Evolutionary conservation across 2,797 vertebrate genomes (phyloP).

Genomic region (Xerus rutilus): DNA sequence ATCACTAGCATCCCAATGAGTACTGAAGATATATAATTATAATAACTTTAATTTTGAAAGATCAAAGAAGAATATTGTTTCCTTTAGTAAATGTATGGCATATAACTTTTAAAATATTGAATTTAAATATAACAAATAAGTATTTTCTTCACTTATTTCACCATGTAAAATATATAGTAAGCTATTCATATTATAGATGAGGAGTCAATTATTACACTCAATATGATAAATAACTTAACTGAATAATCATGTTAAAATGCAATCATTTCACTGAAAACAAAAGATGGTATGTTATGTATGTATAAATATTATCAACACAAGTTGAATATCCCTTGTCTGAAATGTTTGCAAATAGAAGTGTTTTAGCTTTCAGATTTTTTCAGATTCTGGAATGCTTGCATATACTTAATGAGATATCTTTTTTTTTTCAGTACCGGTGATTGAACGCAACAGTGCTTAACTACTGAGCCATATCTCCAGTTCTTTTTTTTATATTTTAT

Average conservation of each 20-base stretch:
- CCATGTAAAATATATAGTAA: not conserved
- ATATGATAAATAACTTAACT: not conserved
- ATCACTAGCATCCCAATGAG: constrained; percentile 75
- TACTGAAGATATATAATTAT: not conserved
- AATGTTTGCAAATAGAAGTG: not conserved
- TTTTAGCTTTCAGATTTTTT: not conserved
- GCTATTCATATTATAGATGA: not conserved
- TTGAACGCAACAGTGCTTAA: too few species aligned
- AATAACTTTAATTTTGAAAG: not conserved
- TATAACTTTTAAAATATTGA: not conserved
- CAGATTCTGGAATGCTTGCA: not conserved
- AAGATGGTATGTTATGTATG: not conserved
- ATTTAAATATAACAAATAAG: not conserved
- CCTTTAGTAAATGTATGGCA: not conserved
- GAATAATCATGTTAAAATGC: not conserved
- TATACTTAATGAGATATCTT: not conserved
- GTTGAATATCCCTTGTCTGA: not conserved
- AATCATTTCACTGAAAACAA: not conserved
- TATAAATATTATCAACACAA: not conserved
- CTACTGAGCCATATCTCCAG: too few species aligned
- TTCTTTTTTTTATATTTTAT: too few species aligned
- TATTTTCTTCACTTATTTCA: not conserved
- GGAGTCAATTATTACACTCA: not conserved
- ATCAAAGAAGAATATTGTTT: not conserved
- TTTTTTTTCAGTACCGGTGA: too few species aligned